Percentiles rank a stretch among this genome's conserved stretches.
Conservation (phyloP, 2,797 vertebrate genomes). For the Amblyopsis hoosieri region DNA sequence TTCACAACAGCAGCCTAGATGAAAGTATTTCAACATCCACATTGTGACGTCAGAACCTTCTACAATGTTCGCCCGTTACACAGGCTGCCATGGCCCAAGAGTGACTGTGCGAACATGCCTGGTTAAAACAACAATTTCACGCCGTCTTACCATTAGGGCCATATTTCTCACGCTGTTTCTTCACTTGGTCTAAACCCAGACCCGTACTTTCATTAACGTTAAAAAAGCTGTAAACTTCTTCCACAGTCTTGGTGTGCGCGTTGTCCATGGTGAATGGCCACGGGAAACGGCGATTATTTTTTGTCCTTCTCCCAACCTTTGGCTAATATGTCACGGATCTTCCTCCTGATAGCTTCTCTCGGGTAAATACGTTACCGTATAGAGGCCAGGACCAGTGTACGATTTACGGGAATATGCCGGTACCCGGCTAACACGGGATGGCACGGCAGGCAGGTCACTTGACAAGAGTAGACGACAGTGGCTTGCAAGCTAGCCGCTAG, state of each 20-base stretch:
- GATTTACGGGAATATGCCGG: background rate
- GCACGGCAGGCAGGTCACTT: slow-evolving; percentile 41
- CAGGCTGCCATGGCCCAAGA: slow-evolving; percentile 23
- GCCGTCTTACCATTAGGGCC: slow-evolving; percentile 91
- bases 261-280: slow-evolving; percentile 90
- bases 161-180: slow-evolving; percentile 92
- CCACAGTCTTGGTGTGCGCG: slow-evolving; percentile 98
- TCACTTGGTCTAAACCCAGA: slow-evolving; percentile 91
- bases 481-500: slow-evolving; percentile 52
- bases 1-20: background rate
- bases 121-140: background rate
- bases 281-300: slow-evolving; percentile 56
- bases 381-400: background rate
- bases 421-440: slow-evolving; percentile 8
- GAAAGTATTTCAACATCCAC: slow-evolving; percentile 44
- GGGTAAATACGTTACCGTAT: background rate
- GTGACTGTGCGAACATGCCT: slow-evolving; percentile 11
- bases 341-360: slow-evolving; percentile 2
- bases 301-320: slow-evolving; percentile 42
- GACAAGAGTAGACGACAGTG: slow-evolving; percentile 27
- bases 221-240: slow-evolving; percentile 94
- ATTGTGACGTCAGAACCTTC: slow-evolving; percentile 82
- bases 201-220: slow-evolving; percentile 97
- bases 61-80: slow-evolving; percentile 30
- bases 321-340: slow-evolving; percentile 29